Conservation (phyloP, 2,797 vertebrate genomes). For the Gadopsis marmoratus region DNA sequence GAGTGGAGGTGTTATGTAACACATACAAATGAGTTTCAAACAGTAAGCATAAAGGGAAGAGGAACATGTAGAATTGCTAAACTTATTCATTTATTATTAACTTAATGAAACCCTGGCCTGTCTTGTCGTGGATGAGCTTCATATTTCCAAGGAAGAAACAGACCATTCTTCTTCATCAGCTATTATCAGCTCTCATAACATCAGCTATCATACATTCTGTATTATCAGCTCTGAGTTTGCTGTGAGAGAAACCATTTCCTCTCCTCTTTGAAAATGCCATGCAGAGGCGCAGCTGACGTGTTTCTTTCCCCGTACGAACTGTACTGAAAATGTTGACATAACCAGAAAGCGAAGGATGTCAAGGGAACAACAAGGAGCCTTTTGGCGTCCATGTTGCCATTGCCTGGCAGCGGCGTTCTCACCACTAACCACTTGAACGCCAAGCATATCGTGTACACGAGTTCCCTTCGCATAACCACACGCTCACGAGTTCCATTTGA, state of each 20-base stretch:
- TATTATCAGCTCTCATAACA: too few relatives aligned
- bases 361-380: too few relatives aligned
- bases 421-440: too few relatives aligned
- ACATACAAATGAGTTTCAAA: not conserved
- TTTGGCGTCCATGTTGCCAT: too few relatives aligned
- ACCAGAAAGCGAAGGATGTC: too few relatives aligned
- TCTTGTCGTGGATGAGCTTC: not conserved
- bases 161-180: slow-evolving; percentile 1
- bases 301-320: not conserved
- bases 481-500: too few relatives aligned
- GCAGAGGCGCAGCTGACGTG: not conserved
- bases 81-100: too few relatives aligned
- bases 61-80: not conserved
- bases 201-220: too few relatives aligned
- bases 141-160: not conserved
- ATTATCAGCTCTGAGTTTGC: not conserved
- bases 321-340: not conserved
- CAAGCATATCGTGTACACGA: too few relatives aligned
- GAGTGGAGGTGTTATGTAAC: not conserved
- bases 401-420: too few relatives aligned
- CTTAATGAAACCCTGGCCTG: not conserved
- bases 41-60: not conserved
- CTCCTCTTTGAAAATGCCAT: not conserved
- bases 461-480: too few relatives aligned
- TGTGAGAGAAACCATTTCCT: not conserved